phyloP scores from a whole-genome alignment of 2,113 vertebrate species.

The Fregata magnificens region DNA sequence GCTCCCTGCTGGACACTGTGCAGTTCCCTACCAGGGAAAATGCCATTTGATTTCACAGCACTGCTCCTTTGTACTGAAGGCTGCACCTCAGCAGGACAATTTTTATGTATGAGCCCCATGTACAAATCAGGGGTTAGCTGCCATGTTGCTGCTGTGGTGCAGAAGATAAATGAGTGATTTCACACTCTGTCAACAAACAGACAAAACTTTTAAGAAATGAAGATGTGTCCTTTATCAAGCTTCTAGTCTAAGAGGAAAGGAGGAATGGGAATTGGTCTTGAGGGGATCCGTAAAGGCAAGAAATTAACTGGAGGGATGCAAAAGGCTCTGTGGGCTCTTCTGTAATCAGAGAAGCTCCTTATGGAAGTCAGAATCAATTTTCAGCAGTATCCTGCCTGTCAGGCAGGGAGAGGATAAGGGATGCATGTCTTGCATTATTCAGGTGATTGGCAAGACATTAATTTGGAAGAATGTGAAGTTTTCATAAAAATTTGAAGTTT shows the following conservation, averaged over 20 bases:
- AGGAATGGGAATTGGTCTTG: neutral
- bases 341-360: neutral
- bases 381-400: neutral
- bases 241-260: neutral
- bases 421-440: slow-evolving; percentile 12
- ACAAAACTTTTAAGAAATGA: neutral
- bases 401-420: neutral
- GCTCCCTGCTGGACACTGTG: neutral
- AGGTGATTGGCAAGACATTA: neutral
- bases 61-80: neutral
- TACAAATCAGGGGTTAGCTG: no score
- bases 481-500: slow-evolving; percentile 33
- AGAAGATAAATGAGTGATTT: neutral
- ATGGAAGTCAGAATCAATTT: neutral
- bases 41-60: neutral
- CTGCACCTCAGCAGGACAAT: neutral
- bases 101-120: neutral
- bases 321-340: neutral
- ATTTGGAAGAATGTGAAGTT: neutral
- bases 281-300: neutral
- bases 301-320: neutral
- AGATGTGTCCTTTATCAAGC: neutral
- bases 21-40: no score
- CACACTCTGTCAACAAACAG: neutral
- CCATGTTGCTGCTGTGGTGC: neutral